Evolutionary conservation across 2,797 vertebrate species (phyloP), one percentile per base, ranked within the genome.

Genomic region (Periparus ater): DNA sequence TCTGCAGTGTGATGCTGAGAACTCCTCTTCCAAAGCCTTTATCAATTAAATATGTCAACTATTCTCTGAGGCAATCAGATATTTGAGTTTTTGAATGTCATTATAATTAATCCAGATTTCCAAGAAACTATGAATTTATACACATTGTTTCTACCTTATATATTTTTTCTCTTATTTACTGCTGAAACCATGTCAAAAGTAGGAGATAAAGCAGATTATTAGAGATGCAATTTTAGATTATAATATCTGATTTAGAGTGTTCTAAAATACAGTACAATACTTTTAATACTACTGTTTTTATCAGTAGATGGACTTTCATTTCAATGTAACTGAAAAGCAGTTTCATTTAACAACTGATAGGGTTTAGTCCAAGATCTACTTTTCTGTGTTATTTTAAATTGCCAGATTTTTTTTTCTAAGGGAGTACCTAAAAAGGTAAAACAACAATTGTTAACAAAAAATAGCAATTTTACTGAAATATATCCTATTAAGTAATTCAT

Each of bases 161-260:
- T 65, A 36, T 65, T 68, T 91, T 26, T 89, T 77, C 66, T n/a
- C 19, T 72, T 88, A 55, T 74, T 54, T 84, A 54, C 42, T 48
- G 6, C 36, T 82, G 68, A 92, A 92, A 71, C 45, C 19, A 50
- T 34, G 22, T 12, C 44, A 74, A 50, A 94, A 92, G 13, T 34
- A 68, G 53, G 30, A 87, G 53, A 84, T 86, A 88, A 82, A 85
- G 36, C 13, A 86, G 48, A 70, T 66, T 3, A 95, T 71, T 85
- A 91, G 27, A 78, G 42, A 81, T 89, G 63, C 8, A 63, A 92
- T 95, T 95, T 96, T 60, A 95, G 80, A 95, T 95, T 84, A 73
- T 7, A n/a, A 20, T 72, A 30, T 83, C 48, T 90, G 58, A 93
- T 91, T 74, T 60, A 85, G 16, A 50, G 16, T 60, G n/a, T 67